Conservation (phyloP, 2,113 vertebrate genomes). For the Axis porcinus region DNA sequence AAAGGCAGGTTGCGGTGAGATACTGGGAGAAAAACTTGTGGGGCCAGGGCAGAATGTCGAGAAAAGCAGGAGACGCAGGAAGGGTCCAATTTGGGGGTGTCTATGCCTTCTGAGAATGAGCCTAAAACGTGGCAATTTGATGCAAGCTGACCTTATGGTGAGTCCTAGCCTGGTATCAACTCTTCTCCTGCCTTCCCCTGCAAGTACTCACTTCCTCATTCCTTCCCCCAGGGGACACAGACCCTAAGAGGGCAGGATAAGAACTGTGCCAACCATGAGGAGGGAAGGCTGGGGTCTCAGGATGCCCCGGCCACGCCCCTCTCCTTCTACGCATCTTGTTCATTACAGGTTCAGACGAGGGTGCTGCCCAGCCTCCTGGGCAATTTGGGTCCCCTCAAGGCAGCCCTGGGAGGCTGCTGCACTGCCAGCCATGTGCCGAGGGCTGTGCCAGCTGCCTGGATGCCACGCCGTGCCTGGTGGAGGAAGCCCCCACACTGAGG, state of each 20-base stretch:
- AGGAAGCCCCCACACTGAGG: conserved; percentile 86
- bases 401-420: conserved; percentile 72
- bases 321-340: not conserved
- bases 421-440: conserved; percentile 87
- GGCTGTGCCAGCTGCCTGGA: conserved; percentile 89
- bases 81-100: not conserved
- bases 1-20: not conserved
- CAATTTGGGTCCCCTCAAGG: not conserved
- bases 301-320: not conserved
- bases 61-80: not conserved
- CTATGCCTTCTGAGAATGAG: not conserved
- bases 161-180: not conserved
- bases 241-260: not conserved
- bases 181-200: not conserved
- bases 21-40: not conserved
- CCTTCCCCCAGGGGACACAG: not conserved
- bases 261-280: not conserved
- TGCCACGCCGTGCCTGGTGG: conserved; percentile 85
- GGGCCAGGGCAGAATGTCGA: not conserved
- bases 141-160: not conserved
- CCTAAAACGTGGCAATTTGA: not conserved
- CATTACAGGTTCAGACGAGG: conserved; percentile 65
- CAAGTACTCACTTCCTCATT: not conserved
- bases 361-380: not conserved
- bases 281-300: not conserved